Conservation (phyloP, 1,140 invertebrate genomes). For the Mycetomoellerius zeteki region DNA sequence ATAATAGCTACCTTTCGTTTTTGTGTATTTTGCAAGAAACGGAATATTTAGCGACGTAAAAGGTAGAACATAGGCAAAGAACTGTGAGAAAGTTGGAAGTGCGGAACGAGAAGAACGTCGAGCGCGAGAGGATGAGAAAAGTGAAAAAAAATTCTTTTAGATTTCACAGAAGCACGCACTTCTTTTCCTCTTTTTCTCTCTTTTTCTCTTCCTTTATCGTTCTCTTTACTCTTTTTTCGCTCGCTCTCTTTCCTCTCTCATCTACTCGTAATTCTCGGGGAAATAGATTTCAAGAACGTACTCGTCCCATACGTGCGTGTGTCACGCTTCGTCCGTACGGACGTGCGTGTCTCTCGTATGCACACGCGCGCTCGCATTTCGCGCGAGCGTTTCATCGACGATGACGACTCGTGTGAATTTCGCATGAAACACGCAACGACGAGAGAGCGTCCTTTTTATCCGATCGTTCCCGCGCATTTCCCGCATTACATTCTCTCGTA, state of each 20-base stretch:
- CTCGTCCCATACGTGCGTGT: conserved; percentile 55
- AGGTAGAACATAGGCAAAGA: conserved; percentile 6
- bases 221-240: conserved; percentile 1
- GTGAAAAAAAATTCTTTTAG: conserved; percentile 77
- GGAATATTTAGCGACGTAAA: conserved; percentile 41
- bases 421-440: conserved; percentile 20
- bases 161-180: conserved; percentile 63
- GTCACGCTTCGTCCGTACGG: conserved; percentile 44
- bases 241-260: conserved; percentile 20
- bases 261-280: conserved; percentile 68
- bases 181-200: conserved; percentile 34
- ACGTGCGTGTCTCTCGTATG: conserved; percentile 48
- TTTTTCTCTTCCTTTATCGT: conserved; percentile 22
- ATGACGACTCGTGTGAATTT: conserved; percentile 32
- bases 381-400: conserved; percentile 5
- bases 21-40: neutral
- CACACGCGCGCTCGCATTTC: neutral
- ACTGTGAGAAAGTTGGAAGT: neutral
- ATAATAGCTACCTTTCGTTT: neutral
- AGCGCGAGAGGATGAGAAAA: conserved; percentile 57
- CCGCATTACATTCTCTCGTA: neutral
- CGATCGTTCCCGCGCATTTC: conserved; percentile 29
- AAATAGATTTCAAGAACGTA: conserved; percentile 73
- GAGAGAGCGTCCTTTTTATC: conserved; percentile 29
- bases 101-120: conserved; percentile 32